Evolutionary conservation across 2,113 vertebrate genomes (phyloP).

Genomic region (human (Homo sapiens)): GRCh38 chr16:76303501-76304000

Average conservation of each 20-base stretch:
- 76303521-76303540: not conserved
- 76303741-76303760: not conserved
- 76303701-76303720: slow-evolving; percentile 24
- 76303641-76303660: not conserved
- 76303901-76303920: not conserved
- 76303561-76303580: not conserved
- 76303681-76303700: not conserved
- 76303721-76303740: slow-evolving; percentile 37
- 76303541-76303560: not conserved
- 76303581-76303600: not conserved
- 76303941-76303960: not conserved
- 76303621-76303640: not conserved
- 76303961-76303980: not conserved
- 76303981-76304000: too few species aligned
- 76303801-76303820: not conserved
- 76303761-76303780: not conserved
- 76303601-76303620: not conserved
- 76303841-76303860: slow-evolving; percentile 3
- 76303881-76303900: not conserved
- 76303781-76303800: not conserved
- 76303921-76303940: not conserved
- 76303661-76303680: not conserved
- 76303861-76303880: not conserved
- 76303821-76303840: slow-evolving; percentile 19
- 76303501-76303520: slow-evolving; percentile 55